phyloP scores from a whole-genome alignment of 2,888 invertebrate species.

The Syrphus vitripennis region DNA sequence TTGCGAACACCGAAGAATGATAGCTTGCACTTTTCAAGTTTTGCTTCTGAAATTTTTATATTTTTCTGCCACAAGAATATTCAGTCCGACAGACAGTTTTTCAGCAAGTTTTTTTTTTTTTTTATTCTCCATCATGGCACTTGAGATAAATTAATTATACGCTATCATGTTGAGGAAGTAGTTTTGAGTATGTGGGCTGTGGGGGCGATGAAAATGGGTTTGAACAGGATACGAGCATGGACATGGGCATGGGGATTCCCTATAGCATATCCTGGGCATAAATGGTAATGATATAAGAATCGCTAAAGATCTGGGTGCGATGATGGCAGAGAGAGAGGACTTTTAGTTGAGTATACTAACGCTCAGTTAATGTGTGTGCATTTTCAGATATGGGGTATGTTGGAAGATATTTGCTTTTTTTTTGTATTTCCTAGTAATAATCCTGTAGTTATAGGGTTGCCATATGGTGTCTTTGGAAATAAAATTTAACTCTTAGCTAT shows the following conservation, averaged over 20 bases:
- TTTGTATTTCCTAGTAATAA: not conserved
- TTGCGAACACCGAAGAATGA: slow-evolving; percentile 9
- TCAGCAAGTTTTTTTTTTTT: slow-evolving; percentile 38
- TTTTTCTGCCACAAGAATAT: slow-evolving; percentile 26
- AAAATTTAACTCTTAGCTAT: not conserved
- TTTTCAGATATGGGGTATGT: not conserved
- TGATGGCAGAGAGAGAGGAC: slow-evolving; percentile 17
- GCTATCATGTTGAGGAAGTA: slow-evolving; percentile 22
- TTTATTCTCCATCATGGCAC: slow-evolving; percentile 20
- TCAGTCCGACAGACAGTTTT: slow-evolving; percentile 48
- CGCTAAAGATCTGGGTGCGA: slow-evolving; percentile 55
- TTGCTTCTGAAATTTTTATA: slow-evolving; percentile 29
- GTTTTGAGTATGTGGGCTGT: not conserved
- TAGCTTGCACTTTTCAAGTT: slow-evolving; percentile 69
- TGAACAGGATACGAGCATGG: not conserved
- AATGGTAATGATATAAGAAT: slow-evolving; percentile 70
- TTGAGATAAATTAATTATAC: slow-evolving; percentile 68
- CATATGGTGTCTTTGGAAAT: not conserved
- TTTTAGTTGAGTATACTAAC: slow-evolving; percentile 2
- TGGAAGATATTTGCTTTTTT: not conserved
- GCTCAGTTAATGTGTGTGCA: slow-evolving; percentile 25
- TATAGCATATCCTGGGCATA: slow-evolving; percentile 14
- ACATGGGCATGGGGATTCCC: not conserved
- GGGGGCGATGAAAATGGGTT: not conserved
- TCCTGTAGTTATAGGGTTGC: not conserved